phyloP scores from a whole-genome alignment of 2,113 vertebrate species.

The Anarrhichthys ocellatus region DNA sequence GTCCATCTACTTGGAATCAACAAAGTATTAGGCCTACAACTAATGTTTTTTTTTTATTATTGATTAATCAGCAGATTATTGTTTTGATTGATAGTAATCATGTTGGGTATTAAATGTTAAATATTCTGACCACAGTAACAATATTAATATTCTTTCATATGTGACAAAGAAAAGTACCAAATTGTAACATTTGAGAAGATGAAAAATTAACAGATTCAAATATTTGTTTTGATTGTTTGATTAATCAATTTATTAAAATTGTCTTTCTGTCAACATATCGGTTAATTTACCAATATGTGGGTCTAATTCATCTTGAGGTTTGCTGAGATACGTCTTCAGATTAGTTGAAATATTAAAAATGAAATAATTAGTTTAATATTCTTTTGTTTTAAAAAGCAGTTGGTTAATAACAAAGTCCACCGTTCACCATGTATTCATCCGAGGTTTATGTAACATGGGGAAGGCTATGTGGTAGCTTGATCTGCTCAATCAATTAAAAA shows the following conservation, averaged over 20 bases:
- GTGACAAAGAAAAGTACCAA: neutral
- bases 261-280: too few relatives aligned
- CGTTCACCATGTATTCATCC: neutral
- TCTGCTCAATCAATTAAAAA: neutral
- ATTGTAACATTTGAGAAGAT: neutral
- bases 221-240: neutral
- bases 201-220: neutral
- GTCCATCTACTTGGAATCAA: neutral
- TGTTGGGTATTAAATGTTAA: neutral
- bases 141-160: neutral
- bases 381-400: slow-evolving; percentile 7
- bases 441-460: neutral
- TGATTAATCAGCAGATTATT: neutral
- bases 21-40: too few relatives aligned
- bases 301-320: neutral
- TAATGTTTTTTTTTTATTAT: neutral
- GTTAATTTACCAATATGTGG: neutral
- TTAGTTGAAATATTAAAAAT: neutral
- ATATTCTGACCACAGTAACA: neutral
- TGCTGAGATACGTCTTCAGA: neutral
- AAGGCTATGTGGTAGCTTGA: neutral
- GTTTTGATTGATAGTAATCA: neutral
- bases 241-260: neutral
- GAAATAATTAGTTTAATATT: slow-evolving; percentile 13
- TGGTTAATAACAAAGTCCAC: slow-evolving; percentile 13